phyloP scores from a whole-genome alignment of 2,113 vertebrate species.

The Fulmarus glacialis region DNA sequence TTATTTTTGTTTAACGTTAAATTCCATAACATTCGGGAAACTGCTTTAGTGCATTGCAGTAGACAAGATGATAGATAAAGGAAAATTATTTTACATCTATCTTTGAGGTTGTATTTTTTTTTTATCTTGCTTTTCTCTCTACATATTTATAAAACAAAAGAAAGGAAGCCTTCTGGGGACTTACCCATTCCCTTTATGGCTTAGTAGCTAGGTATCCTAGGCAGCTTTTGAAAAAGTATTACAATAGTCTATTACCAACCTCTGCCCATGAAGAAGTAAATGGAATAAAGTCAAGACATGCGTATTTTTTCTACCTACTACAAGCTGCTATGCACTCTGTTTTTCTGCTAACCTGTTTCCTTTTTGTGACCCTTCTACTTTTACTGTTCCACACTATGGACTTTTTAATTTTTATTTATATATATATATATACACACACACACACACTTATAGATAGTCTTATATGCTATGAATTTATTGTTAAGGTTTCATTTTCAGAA shows the following conservation, averaged over 20 bases:
- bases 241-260: neutral
- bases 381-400: rapidly evolving
- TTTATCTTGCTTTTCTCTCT: neutral
- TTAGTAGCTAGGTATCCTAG: neutral
- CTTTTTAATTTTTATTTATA: neutral
- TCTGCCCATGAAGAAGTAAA: neutral
- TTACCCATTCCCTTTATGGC: neutral
- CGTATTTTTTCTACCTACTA: neutral
- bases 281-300: neutral
- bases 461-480: neutral
- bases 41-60: neutral
- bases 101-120: neutral
- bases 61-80: constrained; percentile 29
- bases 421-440: neutral
- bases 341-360: neutral
- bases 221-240: constrained; percentile 16
- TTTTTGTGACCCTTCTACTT: neutral
- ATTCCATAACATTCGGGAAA: neutral
- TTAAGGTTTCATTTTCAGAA: neutral
- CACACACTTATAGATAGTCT: neutral
- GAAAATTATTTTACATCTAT: constrained; percentile 25
- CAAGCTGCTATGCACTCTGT: neutral
- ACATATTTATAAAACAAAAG: neutral
- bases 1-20: constrained; percentile 44
- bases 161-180: constrained; percentile 20